Evolutionary conservation across 1,140 invertebrate genomes (phyloP), one percentile per base, ranked within the genome.

Genomic region (Chironomus striatipennis): DNA sequence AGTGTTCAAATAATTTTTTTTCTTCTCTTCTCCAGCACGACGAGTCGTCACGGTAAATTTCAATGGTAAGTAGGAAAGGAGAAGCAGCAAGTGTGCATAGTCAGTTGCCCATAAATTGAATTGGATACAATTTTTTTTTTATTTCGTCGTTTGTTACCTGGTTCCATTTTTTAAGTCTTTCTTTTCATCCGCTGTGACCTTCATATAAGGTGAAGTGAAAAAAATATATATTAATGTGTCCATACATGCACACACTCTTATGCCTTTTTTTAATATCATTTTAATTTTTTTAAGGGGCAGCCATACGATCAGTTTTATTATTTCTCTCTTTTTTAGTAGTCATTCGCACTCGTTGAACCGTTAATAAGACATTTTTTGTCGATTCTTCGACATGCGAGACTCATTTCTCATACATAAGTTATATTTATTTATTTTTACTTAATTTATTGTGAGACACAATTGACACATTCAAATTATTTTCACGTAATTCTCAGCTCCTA

Each of bases 341-440:
- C 47, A 57, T n/a, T n/a, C 8, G 47, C 47, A 57, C 12, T 57
- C 47, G n/a, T 12, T 57, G 47, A 57, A 57, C 47, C 47, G 47
- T 57, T 57, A 57, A 57, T 57, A 57, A 57, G 47, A n/a, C 47
- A 12, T 15, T n/a, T 57, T 57, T n/a, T 34, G 24, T 34, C 24
- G 24, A 34, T 34, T 34, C 24, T 34, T 34, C 24, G 24, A 34
- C 47, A 15, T n/a, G n/a, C 47, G 47, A 57, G 8, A 12, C 47
- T 57, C 47, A 57, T 57, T 57, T 57, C n/a, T 15, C 47, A 57
- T 57, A 57, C 47, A 57, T 57, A n/a, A 57, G 15, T 57, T 57
- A 57, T 57, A 57, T 47, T 8, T n/a, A 57, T 57, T 10, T 57
- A 5, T 57, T 57, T 57, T 57, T 57, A n/a, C 4, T 57, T 57